Base-by-base conservation (phyloP, 2,113 vertebrate species). In the Hippocampus abdominalis region DNA sequence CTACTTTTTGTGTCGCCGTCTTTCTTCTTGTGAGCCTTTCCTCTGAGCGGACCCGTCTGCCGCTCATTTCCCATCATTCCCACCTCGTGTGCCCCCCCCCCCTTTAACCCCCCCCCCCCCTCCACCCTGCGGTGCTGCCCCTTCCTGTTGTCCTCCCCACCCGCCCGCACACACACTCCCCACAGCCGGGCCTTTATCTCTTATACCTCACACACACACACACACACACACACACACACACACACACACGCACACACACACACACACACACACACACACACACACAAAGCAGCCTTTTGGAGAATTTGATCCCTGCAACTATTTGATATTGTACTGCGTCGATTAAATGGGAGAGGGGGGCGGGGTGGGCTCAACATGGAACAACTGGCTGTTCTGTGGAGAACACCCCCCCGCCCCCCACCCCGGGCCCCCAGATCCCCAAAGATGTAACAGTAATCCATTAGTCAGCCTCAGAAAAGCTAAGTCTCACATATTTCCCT, bases 31-130 rank as follows among this genome's bases (percentile, higher is more conserved):
- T 75, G 69, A 68, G 84, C 86, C 84, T 87, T 87, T 87, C 81
- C 76, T 77, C 85, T 89, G 87, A 89, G 86, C 88, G 87, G 87
- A 86, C 85, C 86, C 89, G 75, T 88, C 83, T 90, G 86, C 88
- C 86, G 72, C 89, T 88, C 84, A 84, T 88, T 89, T 89, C 89
- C 87, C 89, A 90, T 87, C 89, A 86, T 87, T 89, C 88, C 88
- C 87, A 84, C 84, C 85, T 89, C 87, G 88, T 86, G 85, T 89
- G 21, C 51, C 51, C 51, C 88, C 85, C 82, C 84, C 87, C 84
- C 84, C 87, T 82, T 9, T 44, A 32, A 32, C 80, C 82, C 83
- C 82, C 74, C 77, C 85, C 81, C 75, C 69, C 84, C 32, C 32
- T 32, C 10, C 13, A 32, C 32, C 32, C 32, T 36, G 32, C 32